phyloP scores from a whole-genome alignment of 2,113 vertebrate species.

The Grammomys dolichurus region DNA sequence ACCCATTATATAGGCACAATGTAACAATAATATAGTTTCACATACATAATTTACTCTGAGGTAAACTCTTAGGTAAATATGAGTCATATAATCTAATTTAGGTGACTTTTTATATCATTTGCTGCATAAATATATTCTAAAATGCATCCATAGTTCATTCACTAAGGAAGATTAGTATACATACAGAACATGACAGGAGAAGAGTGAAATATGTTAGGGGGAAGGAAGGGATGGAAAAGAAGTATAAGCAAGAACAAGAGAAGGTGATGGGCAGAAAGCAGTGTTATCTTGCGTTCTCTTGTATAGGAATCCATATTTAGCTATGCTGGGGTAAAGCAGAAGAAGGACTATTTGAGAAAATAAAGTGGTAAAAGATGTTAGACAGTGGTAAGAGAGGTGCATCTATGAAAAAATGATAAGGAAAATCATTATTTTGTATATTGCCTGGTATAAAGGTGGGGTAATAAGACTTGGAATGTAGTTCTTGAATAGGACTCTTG shows the following conservation, averaged over 20 bases:
- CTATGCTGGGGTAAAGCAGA: neutral
- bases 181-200: neutral
- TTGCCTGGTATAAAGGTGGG: neutral
- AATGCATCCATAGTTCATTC: neutral
- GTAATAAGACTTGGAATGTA: neutral
- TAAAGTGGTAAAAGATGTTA: no score
- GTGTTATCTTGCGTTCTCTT: neutral
- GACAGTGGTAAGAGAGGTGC: neutral
- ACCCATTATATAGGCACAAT: conserved; percentile 54
- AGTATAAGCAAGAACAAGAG: neutral
- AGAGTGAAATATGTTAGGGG: no score
- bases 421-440: neutral
- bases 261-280: neutral
- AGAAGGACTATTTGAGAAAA: no score
- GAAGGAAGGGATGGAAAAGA: neutral
- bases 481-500: neutral
- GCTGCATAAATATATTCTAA: neutral
- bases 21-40: conserved; percentile 20
- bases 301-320: neutral
- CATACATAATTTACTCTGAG: conserved; percentile 23
- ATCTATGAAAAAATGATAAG: neutral
- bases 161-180: neutral
- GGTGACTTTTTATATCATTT: conserved; percentile 23
- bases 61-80: conserved; percentile 35
- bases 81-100: neutral